Base-by-base conservation (phyloP, 2,888 invertebrate species). In the Cybosia mesomella region DNA sequence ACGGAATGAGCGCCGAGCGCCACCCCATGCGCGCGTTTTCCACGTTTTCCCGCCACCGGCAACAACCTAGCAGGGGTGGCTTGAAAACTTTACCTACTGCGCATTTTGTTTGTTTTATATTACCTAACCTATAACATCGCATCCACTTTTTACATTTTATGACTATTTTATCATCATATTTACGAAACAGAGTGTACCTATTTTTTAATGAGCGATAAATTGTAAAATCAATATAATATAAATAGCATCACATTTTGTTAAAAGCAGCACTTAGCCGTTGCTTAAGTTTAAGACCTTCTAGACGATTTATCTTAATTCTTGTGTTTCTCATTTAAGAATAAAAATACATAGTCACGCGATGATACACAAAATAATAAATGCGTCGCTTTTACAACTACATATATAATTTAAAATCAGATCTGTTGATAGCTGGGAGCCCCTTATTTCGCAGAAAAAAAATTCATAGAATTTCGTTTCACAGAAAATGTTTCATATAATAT, bases 11-110 rank as follows among this genome's bases (percentile, higher is more conserved):
- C 85, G 86, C 82, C 82, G 70, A 68, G 75, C 79, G 81, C 83
- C 83, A 83, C 83, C 83, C 83, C 81, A 80, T 93, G 94, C 93
- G 94, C 94, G 89, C 90, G 92, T 93, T 94, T 94, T 93, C 93
- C 92, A 79, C 87, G 76, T 84, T 93, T 94, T 93, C 93, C 92
- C 89, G 87, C 89, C 89, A 84, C 84, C 80, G 74, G 73, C 68
- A 72, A 72, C 68, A 68, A 72, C 74, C 72, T 68, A 54, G 32
- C 71, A 69, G 73, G 73, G 63, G 73, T 77, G 83, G 82, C 74
- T 83, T 76, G 60, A 68, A 80, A 86, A 86, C 85, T 85, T 74
- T 80, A 81, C 75, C 71, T 75, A 80, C 81, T 85, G 87, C 83
- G 83, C 82, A 84, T 76, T 83, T 83, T 84, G 79, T 85, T 85